Evolutionary conservation across 2,797 vertebrate species (phyloP).

Genomic region (Falco columbarius): DNA sequence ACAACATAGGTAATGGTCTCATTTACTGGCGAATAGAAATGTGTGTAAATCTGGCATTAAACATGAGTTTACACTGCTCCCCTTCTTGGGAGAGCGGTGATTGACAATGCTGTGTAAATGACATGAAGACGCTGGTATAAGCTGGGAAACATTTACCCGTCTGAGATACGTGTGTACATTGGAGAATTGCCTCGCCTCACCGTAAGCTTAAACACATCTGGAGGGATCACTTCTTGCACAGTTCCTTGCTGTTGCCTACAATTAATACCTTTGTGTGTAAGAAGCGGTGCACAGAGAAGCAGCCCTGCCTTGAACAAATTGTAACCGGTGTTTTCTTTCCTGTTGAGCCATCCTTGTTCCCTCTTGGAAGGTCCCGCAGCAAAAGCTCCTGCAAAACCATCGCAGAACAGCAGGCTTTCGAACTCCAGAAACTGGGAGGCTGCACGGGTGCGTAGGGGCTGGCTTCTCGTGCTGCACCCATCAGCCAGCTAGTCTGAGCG

Average conservation of each 20-base stretch:
- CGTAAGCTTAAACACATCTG: constrained; percentile 1
- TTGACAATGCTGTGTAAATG: constrained; percentile 72
- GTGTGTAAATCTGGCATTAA: constrained; percentile 68
- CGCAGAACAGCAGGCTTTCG: not conserved
- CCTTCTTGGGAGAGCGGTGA: constrained; percentile 56
- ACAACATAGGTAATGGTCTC: constrained; percentile 59
- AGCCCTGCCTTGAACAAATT: not conserved
- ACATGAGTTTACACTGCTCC: constrained; percentile 56
- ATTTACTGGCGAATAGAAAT: constrained; percentile 57
- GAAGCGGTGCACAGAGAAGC: not conserved
- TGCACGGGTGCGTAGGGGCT: not conserved
- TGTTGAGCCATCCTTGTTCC: not conserved
- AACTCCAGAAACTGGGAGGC: not conserved
- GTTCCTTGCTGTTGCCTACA: not conserved
- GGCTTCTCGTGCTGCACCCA: not conserved
- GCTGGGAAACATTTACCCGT: constrained; percentile 70
- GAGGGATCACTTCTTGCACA: not conserved
- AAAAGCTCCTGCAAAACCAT: not conserved
- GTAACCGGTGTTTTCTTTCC: not conserved
- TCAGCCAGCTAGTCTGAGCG: not conserved
- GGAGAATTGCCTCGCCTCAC: constrained; percentile 51
- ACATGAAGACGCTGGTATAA: constrained; percentile 17
- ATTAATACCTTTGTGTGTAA: not conserved
- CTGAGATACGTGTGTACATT: constrained; percentile 52
- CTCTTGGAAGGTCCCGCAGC: not conserved